Percentiles rank a stretch among this genome's conserved stretches.
These are phyloP conservation scores for Mesoclemmys tuberculata DNA, from an alignment of 2,113 vertebrate species.

Conservation along the genomic window DNA sequence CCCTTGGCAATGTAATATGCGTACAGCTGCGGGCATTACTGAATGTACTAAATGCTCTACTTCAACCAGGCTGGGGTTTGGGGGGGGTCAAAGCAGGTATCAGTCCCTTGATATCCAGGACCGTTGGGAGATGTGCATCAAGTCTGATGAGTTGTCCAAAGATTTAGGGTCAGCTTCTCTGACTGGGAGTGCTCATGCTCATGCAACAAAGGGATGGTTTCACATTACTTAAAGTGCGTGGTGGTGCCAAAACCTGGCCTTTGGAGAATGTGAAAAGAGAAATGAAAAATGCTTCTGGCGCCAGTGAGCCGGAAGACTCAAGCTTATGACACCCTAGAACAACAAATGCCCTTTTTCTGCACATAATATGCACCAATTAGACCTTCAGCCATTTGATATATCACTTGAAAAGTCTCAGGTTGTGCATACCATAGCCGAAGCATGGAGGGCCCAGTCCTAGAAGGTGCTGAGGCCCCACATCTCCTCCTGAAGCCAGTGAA, in stretches of 20 bases:
- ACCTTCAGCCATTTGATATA: neutral
- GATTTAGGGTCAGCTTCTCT: neutral
- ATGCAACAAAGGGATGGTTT: neutral
- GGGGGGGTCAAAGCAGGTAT: too few relatives aligned
- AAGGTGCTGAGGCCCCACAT: too few relatives aligned
- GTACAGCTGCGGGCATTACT: too few relatives aligned
- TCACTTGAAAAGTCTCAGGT: neutral
- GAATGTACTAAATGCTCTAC: too few relatives aligned
- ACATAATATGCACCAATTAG: neutral
- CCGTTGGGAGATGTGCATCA: too few relatives aligned
- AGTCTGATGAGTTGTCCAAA: neutral
- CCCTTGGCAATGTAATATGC: too few relatives aligned
- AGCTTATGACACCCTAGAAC: neutral
- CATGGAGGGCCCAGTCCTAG: rapidly evolving
- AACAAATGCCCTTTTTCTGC: too few relatives aligned
- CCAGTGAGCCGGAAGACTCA: neutral
- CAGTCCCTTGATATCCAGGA: too few relatives aligned
- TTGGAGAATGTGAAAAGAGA: neutral
- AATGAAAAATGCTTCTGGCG: neutral
- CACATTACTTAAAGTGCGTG: neutral
- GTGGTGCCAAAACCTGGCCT: neutral
- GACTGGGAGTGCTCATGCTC: neutral
- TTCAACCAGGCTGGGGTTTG: too few relatives aligned
- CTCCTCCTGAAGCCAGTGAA: neutral
- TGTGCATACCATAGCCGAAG: neutral